Conservation (phyloP, 2,113 vertebrate species). For the Oncorhynchus gorbuscha region DNA sequence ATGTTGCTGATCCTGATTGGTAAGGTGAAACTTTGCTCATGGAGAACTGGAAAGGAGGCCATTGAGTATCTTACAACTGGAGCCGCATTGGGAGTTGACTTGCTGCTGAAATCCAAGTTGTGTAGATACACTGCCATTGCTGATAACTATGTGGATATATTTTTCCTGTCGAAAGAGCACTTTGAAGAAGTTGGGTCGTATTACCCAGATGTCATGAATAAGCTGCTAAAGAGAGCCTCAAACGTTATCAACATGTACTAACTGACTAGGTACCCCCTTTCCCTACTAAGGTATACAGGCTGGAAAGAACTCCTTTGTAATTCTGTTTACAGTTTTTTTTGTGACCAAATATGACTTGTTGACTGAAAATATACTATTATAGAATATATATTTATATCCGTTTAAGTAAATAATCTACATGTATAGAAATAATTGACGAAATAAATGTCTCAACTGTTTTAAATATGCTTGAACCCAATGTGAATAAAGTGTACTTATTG, state of each 20-base stretch:
- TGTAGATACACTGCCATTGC: constrained; percentile 27
- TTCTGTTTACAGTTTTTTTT: background rate
- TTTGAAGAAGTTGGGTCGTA: constrained; percentile 17
- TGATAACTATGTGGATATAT: constrained; percentile 27
- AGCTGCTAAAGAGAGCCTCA: constrained; percentile 8
- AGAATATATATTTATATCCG: no score
- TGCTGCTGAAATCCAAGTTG: background rate
- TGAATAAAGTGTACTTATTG: no score
- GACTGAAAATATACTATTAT: no score
- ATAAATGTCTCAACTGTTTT: no score
- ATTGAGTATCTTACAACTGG: constrained; percentile 8
- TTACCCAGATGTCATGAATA: constrained; percentile 12
- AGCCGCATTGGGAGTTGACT: background rate
- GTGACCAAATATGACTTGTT: background rate
- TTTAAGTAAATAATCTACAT: no score
- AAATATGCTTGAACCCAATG: no score
- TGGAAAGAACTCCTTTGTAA: background rate
- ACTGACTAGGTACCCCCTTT: background rate
- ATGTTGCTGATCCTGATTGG: constrained; percentile 29
- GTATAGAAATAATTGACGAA: no score
- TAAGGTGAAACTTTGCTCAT: constrained; percentile 12
- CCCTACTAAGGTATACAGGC: background rate
- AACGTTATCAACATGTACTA: background rate
- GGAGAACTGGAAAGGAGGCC: background rate
- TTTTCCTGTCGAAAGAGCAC: constrained; percentile 12